These are phyloP conservation scores for Trichomalopsis sarcophagae DNA, from an alignment of 1,140 invertebrate species.

Conservation along the genomic window DNA sequence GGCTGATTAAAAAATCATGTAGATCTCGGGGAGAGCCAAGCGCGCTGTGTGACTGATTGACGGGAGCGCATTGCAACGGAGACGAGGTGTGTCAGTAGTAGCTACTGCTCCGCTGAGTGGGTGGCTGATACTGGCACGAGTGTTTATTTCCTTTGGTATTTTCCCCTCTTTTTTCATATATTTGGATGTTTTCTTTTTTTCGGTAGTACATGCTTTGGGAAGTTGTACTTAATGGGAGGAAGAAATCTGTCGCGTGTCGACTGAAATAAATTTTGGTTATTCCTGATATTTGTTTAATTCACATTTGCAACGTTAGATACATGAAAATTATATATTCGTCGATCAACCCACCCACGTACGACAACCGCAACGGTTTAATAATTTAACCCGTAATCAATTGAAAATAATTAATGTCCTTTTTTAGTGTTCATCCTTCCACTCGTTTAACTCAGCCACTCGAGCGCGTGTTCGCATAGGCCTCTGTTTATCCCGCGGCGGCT, in stretches of 20 bases:
- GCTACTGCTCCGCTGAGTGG: background rate
- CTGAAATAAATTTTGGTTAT: background rate
- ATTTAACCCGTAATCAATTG: too few relatives aligned
- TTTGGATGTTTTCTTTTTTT: background rate
- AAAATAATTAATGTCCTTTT: background rate
- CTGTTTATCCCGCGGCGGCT: constrained; percentile 54
- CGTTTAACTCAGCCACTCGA: background rate
- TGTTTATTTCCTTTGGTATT: constrained; percentile 23
- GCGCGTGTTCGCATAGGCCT: background rate
- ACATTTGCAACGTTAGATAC: too few relatives aligned
- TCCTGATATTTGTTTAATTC: too few relatives aligned
- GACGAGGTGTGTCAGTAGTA: background rate
- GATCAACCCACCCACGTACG: too few relatives aligned
- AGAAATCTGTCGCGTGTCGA: background rate
- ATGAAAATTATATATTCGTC: too few relatives aligned
- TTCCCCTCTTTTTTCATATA: background rate
- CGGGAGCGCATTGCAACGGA: background rate
- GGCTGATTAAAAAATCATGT: constrained; percentile 51
- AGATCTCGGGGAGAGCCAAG: background rate
- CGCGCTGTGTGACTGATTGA: constrained; percentile 41
- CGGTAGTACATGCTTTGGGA: background rate
- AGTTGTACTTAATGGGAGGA: background rate
- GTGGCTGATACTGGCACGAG: background rate
- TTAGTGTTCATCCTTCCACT: background rate
- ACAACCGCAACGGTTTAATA: too few relatives aligned